These are phyloP conservation scores for Smittia sp. DNA, from an alignment of 2,888 invertebrate genomes.

Conservation along the genomic window DNA sequence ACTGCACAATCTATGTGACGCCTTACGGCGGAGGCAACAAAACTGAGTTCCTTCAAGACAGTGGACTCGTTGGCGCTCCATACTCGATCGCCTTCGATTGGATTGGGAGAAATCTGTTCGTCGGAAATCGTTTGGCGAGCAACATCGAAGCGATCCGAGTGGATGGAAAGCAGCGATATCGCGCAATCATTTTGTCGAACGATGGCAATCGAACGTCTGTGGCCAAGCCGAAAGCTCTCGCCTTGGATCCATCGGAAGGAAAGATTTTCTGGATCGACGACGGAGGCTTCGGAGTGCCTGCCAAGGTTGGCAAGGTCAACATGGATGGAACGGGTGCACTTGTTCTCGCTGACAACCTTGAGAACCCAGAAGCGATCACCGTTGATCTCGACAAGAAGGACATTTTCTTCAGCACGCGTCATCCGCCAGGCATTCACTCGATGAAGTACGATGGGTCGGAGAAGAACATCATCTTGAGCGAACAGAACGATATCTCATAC, in stretches of 20 bases:
- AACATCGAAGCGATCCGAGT: conserved; percentile 87
- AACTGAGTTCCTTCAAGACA: conserved; percentile 73
- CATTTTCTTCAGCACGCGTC: conserved; percentile 83
- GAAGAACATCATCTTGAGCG: conserved; percentile 64
- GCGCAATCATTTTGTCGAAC: conserved; percentile 84
- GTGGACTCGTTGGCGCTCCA: conserved; percentile 87
- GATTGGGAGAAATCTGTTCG: conserved; percentile 91
- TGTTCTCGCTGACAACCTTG: conserved; percentile 68
- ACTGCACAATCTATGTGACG: conserved; percentile 82
- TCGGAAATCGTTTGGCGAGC: conserved; percentile 84
- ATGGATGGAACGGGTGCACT: conserved; percentile 87
- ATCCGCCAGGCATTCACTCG: conserved; percentile 67
- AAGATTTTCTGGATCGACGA: conserved; percentile 96
- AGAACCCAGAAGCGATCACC: conserved; percentile 78
- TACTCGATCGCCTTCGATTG: conserved; percentile 94
- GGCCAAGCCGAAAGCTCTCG: conserved; percentile 81
- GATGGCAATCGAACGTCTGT: conserved; percentile 83
- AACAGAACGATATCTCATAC: conserved; percentile 67
- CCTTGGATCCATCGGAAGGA: conserved; percentile 89
- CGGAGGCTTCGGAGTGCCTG: conserved; percentile 84
- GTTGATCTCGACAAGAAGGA: conserved; percentile 78
- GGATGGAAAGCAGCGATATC: conserved; percentile 78
- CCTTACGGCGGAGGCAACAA: conserved; percentile 83
- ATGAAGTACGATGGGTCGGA: conserved; percentile 69
- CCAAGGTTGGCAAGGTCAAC: conserved; percentile 85